These are phyloP conservation scores for Fratercula arctica DNA, from an alignment of 2,797 vertebrate species.

Conservation along the genomic window DNA sequence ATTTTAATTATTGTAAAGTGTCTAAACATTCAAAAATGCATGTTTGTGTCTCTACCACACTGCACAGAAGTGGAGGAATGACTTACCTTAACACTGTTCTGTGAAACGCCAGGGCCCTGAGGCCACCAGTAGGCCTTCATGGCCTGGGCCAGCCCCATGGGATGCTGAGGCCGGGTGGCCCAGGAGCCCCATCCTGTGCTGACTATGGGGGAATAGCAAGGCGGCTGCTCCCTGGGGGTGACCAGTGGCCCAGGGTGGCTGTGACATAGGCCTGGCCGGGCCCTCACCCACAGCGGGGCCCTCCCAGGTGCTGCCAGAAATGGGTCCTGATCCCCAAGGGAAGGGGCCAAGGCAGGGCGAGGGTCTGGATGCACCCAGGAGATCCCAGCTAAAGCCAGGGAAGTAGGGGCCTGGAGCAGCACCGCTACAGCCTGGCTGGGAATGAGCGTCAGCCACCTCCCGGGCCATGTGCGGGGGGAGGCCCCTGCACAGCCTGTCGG, in stretches of 20 bases:
- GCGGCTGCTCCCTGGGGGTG: too few species aligned
- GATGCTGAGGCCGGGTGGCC: accelerated
- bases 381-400: not conserved
- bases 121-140: not conserved
- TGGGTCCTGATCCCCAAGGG: too few species aligned
- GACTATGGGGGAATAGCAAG: accelerated
- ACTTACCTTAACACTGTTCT: accelerated
- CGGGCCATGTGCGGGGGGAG: accelerated
- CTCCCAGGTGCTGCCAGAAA: not conserved
- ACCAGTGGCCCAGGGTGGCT: accelerated
- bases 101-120: not conserved
- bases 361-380: not conserved
- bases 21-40: not conserved
- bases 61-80: not conserved
- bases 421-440: accelerated
- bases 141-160: accelerated
- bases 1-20: not conserved
- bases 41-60: not conserved
- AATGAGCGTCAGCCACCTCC: not conserved
- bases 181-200: accelerated
- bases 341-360: not conserved
- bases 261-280: accelerated
- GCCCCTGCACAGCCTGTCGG: accelerated
- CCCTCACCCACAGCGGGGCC: too few species aligned
- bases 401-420: accelerated